These are phyloP conservation scores for Parnassius glacialis DNA, from an alignment of 2,888 invertebrate species.

Conservation along the genomic window DNA sequence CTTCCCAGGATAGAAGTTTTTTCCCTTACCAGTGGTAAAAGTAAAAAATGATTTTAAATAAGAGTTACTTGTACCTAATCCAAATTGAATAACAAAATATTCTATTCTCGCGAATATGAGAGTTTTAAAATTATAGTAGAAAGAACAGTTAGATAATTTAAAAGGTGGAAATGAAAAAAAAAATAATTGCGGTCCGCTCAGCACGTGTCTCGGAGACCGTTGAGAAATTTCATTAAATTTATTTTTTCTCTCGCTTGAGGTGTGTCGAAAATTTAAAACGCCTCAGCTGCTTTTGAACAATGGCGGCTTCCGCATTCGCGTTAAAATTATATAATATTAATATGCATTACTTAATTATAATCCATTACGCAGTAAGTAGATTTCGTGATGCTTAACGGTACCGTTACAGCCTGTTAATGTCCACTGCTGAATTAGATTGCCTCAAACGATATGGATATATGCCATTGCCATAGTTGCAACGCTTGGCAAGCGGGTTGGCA, in stretches of 20 bases:
- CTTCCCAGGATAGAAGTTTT: too few species aligned
- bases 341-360: neutral
- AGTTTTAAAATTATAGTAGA: constrained; percentile 4
- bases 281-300: constrained; percentile 18
- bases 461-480: too few species aligned
- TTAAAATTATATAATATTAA: constrained; percentile 4
- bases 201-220: constrained; percentile 20
- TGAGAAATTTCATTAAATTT: constrained; percentile 24
- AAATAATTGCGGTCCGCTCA: constrained; percentile 7
- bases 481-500: too few species aligned
- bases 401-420: too few species aligned
- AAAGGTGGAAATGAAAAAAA: constrained; percentile 11
- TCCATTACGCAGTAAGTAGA: neutral
- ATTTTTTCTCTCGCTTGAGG: constrained; percentile 24
- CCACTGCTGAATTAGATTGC: too few species aligned
- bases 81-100: too few species aligned
- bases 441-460: too few species aligned
- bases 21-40: too few species aligned
- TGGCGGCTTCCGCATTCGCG: constrained; percentile 15
- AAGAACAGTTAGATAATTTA: neutral
- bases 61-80: too few species aligned
- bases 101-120: neutral
- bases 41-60: too few species aligned
- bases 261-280: constrained; percentile 14
- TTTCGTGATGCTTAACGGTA: neutral